These are phyloP conservation scores for Andrena marginata DNA, from an alignment of 2,888 invertebrate species.

Conservation along the genomic window DNA sequence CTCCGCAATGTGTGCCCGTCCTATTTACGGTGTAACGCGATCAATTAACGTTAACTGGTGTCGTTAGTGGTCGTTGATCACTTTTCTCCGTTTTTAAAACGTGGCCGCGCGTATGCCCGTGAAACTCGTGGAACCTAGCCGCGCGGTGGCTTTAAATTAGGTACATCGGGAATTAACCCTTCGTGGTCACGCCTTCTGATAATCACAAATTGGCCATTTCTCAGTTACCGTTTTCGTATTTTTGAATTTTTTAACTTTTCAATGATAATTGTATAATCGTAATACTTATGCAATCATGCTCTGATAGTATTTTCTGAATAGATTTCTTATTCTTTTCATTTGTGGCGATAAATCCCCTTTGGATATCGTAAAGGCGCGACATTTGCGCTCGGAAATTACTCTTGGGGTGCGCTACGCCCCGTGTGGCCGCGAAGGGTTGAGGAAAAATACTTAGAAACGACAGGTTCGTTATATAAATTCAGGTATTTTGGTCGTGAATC, in stretches of 20 bases:
- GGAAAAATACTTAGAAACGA: conserved; percentile 14
- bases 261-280: no score
- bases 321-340: no score
- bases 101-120: not conserved
- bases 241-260: no score
- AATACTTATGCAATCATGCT: no score
- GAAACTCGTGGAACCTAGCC: conserved; percentile 10
- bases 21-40: conserved; percentile 28
- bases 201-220: no score
- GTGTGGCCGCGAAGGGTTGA: not conserved
- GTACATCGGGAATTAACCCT: no score
- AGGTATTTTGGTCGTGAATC: conserved; percentile 81
- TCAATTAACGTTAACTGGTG: conserved; percentile 23
- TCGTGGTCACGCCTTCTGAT: no score
- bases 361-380: not conserved
- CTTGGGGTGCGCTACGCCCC: no score
- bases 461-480: conserved; percentile 81
- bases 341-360: no score
- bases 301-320: no score
- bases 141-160: not conserved
- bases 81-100: conserved; percentile 1
- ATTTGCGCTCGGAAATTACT: not conserved
- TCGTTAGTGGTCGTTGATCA: conserved; percentile 17
- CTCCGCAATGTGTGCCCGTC: conserved; percentile 5
- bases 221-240: no score